These are phyloP conservation scores for Drepana falcataria DNA, from an alignment of 2,888 invertebrate species.

Conservation along the genomic window DNA sequence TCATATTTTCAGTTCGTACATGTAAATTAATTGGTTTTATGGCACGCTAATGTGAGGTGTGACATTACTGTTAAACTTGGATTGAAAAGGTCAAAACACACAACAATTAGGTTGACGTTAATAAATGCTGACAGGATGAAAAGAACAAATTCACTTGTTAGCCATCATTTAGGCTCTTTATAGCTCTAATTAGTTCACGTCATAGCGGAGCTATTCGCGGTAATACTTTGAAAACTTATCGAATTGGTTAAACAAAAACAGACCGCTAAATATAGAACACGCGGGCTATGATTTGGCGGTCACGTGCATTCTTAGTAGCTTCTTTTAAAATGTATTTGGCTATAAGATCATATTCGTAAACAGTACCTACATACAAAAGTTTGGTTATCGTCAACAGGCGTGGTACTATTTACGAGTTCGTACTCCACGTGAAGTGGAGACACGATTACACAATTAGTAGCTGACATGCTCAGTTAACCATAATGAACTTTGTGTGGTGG, in stretches of 20 bases:
- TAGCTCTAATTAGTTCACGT: neutral
- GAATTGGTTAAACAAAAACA: neutral
- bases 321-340: neutral
- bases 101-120: conserved; percentile 32
- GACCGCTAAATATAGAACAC: neutral
- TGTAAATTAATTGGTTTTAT: no score
- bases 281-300: neutral
- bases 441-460: conserved; percentile 28
- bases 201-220: neutral
- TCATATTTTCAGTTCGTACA: no score
- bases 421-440: conserved; percentile 25
- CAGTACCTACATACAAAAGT: neutral
- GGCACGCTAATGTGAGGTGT: no score
- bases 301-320: neutral
- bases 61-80: conserved; percentile 3
- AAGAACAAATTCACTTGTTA: conserved; percentile 29
- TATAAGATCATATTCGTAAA: neutral
- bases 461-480: conserved; percentile 16
- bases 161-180: neutral
- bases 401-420: conserved; percentile 27
- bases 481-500: conserved; percentile 25
- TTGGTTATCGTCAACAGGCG: neutral
- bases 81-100: conserved; percentile 27
- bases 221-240: neutral
- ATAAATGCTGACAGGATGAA: conserved; percentile 39